A percentile compares a stretch with the other conserved stretches of the same genome.
phyloP scores from a whole-genome alignment of 2,797 vertebrate genomes.

The Chelon labrosus region DNA sequence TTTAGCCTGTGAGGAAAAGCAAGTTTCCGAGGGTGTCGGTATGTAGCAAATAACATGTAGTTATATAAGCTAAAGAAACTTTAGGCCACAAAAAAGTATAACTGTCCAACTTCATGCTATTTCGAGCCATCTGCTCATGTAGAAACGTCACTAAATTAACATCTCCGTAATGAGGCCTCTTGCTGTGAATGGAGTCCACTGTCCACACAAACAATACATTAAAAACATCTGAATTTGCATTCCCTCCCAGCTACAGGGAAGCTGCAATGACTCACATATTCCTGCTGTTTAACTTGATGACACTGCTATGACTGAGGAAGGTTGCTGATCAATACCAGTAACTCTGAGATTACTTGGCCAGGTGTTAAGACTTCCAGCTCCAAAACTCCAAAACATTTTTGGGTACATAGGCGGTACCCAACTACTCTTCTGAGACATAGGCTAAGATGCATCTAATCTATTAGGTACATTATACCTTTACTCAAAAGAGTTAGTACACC shows the following conservation, averaged over 20 bases:
- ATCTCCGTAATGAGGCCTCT: slow-evolving; percentile 9
- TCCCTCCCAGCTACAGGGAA: background rate
- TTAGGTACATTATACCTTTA: no score
- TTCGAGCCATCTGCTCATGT: slow-evolving; percentile 40
- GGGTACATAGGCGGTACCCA: no score
- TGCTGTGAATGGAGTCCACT: slow-evolving; percentile 5
- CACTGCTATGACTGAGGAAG: background rate
- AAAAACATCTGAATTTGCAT: background rate
- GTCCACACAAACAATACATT: slow-evolving; percentile 9
- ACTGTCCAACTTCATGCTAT: slow-evolving; percentile 34
- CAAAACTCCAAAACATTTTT: no score
- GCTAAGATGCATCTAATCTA: no score
- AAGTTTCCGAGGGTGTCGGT: slow-evolving; percentile 40
- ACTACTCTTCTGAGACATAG: background rate
- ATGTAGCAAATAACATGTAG: slow-evolving; percentile 39
- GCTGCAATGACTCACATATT: slow-evolving; percentile 4
- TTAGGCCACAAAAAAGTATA: slow-evolving; percentile 22
- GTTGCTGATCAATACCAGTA: slow-evolving; percentile 16
- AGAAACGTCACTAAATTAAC: slow-evolving; percentile 35
- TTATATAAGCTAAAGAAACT: slow-evolving; percentile 47
- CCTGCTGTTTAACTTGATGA: slow-evolving; percentile 13
- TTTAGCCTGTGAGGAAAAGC: background rate
- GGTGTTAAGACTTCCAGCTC: slow-evolving; percentile 23
- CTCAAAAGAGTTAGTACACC: no score
- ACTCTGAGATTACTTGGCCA: slow-evolving; percentile 1